These are phyloP conservation scores for Hemiscyllium ocellatum DNA, from an alignment of 2,113 vertebrate genomes.

Conservation along the genomic window DNA sequence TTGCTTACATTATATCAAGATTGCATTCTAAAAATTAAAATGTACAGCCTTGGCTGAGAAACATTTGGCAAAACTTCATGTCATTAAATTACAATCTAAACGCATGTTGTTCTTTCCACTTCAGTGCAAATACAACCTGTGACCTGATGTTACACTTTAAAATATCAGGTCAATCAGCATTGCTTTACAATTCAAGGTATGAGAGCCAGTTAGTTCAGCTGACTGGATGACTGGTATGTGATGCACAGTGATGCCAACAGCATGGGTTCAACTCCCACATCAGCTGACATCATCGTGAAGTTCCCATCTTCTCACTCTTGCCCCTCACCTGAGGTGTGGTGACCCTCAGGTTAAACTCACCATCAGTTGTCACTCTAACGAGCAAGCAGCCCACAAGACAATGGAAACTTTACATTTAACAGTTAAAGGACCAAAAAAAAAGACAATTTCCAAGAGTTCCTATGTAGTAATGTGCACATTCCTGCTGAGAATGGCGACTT, in stretches of 20 bases:
- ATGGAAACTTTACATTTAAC: too few relatives aligned
- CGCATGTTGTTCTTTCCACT: not conserved
- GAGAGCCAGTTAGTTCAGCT: too few relatives aligned
- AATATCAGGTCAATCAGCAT: not conserved
- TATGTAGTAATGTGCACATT: not conserved
- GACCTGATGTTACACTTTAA: not conserved
- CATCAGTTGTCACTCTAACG: too few relatives aligned
- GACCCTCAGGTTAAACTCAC: too few relatives aligned
- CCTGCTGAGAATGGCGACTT: not conserved
- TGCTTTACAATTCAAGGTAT: not conserved
- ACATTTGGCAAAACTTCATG: not conserved
- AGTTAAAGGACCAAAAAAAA: not conserved
- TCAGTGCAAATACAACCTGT: not conserved
- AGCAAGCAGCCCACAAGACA: too few relatives aligned
- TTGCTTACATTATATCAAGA: not conserved
- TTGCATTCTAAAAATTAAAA: not conserved
- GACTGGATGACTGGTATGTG: too few relatives aligned
- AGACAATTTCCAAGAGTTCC: not conserved
- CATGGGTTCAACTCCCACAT: too few relatives aligned
- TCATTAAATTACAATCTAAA: not conserved
- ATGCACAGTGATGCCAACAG: too few relatives aligned
- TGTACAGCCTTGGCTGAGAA: not conserved
- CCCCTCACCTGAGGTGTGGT: too few relatives aligned
- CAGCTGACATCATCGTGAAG: too few relatives aligned
- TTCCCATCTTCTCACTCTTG: too few relatives aligned